Evolutionary conservation across 2,113 vertebrate species (phyloP), one percentile per base, ranked within the genome.

Genomic region (Dolichallabes microphthalmus): DNA sequence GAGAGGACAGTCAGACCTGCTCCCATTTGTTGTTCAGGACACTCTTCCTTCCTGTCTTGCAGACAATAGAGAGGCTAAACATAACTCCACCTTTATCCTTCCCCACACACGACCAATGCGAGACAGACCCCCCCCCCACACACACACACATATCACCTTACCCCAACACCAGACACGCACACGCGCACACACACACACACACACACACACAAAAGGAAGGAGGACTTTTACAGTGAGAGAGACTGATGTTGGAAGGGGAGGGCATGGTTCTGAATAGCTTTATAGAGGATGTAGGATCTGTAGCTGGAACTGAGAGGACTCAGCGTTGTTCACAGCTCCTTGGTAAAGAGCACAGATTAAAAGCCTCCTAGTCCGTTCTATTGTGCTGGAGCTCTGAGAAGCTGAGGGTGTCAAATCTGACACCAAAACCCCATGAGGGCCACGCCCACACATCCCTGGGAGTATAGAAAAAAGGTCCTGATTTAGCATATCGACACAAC

Each of bases 11-110:
- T 88, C 82, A 84, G 87, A 88, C 85, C 83, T 71, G 83, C 53
- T 74, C 78, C 78, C 86, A 86, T 89, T 90, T 89, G 88, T 74
- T 84, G 89, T 88, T 80, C 79, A 66, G 92, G 93, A 92, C 90
- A 89, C 87, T 92, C 92, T 95, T 95, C 94, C 93, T 94, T 91
- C 93, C 93, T 91, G 88, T 87, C 92, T 93, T 89, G 89, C 45
- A 91, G 92, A 94, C 92, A 92, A 95, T 95, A 93, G 94, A 93
- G 90, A 93, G 88, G 90, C 93, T 92, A 94, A 89, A 91, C 87
- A 88, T 89, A 89, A 89, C 86, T 82, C 58, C 89, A 82, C 81
- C 87, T 84, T 87, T 20, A 85, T 88, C 58, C 88, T 89, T 88
- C 88, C 88, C 75, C 78, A 85, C 89, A 85, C 87, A 88, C 86